These are phyloP conservation scores for Diaperis boleti DNA, from an alignment of 2,888 invertebrate genomes.

Conservation along the genomic window DNA sequence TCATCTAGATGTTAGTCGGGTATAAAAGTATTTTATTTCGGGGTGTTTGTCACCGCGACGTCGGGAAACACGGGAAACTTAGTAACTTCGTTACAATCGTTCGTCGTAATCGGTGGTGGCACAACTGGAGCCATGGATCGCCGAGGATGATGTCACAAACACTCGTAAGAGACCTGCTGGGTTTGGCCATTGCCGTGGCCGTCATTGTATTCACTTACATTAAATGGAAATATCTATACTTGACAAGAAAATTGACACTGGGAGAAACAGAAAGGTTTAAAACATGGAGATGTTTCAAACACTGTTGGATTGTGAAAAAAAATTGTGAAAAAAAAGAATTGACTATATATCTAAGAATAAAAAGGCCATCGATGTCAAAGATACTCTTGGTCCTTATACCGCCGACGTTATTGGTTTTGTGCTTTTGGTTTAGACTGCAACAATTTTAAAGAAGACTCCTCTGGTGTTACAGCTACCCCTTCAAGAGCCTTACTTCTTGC, in stretches of 20 bases:
- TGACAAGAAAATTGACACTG: slow-evolving; percentile 40
- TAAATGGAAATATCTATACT: slow-evolving; percentile 41
- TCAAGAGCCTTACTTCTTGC: slow-evolving; percentile 8
- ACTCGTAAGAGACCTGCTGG: too few species aligned
- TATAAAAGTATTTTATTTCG: too few species aligned
- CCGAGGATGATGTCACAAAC: too few species aligned
- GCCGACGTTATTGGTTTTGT: slow-evolving; percentile 72
- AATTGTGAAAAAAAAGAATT: not conserved
- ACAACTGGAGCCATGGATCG: too few species aligned
- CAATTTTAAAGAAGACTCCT: slow-evolving; percentile 68
- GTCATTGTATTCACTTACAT: slow-evolving; percentile 1
- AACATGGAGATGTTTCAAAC: slow-evolving; percentile 16
- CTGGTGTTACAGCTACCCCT: slow-evolving; percentile 55
- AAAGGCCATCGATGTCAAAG: slow-evolving; percentile 56
- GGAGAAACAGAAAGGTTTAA: slow-evolving; percentile 29
- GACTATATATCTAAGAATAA: not conserved
- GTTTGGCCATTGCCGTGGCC: not conserved
- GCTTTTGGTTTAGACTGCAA: slow-evolving; percentile 73
- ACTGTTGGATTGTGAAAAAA: not conserved
- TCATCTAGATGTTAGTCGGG: too few species aligned
- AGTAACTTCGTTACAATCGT: too few species aligned
- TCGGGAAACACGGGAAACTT: too few species aligned
- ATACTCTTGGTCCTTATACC: slow-evolving; percentile 69
- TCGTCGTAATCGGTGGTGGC: too few species aligned
- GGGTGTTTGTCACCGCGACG: too few species aligned